These are phyloP conservation scores for Trachythela sp. DNA, from an alignment of 64 coral and sea anemone genomes.

Conservation along the genomic window DNA sequence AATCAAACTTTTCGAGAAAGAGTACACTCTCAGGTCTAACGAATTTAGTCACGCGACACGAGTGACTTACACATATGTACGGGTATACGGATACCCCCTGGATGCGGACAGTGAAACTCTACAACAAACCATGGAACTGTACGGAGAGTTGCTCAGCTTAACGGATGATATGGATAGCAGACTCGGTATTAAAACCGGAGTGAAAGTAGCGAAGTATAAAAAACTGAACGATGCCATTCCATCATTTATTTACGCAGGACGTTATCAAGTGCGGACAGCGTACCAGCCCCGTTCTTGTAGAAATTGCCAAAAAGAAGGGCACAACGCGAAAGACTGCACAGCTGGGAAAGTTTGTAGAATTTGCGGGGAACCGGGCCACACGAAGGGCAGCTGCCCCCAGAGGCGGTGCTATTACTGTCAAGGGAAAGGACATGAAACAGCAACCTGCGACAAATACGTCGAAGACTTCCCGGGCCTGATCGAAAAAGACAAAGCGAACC, in stretches of 20 bases:
- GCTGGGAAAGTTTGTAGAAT: neutral
- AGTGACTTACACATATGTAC: neutral
- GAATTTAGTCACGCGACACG: neutral
- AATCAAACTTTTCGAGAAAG: neutral
- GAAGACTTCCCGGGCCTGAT: neutral
- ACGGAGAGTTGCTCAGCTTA: neutral
- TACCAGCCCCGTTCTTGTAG: neutral
- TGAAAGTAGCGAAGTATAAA: neutral
- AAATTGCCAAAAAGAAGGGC: neutral
- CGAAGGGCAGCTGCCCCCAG: neutral
- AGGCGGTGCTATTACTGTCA: neutral
- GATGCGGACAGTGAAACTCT: neutral
- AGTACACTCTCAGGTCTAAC: neutral
- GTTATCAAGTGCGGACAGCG: neutral
- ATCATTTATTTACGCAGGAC: neutral
- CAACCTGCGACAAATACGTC: neutral
- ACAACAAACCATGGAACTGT: neutral
- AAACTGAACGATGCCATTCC: neutral
- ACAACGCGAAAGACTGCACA: neutral
- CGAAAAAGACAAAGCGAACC: neutral
- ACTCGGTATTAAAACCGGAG: neutral
- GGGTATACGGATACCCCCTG: neutral
- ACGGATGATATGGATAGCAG: neutral
- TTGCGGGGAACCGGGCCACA: neutral
- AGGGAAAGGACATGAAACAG: neutral